phyloP scores from a whole-genome alignment of 2,113 vertebrate genomes.

The Calidris pygmaea region DNA sequence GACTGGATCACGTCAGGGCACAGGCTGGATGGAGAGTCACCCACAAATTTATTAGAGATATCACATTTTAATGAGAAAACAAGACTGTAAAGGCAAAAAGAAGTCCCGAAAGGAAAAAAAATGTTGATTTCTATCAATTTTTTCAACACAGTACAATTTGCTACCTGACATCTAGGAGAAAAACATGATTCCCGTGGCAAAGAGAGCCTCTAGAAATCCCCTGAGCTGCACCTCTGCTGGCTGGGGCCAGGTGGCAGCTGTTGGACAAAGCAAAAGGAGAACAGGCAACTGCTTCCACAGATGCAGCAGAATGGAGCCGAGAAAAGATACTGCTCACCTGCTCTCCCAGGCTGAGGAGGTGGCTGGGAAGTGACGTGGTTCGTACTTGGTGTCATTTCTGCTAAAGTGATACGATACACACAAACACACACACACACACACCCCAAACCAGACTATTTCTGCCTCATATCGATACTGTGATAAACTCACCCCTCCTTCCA shows the following conservation, averaged over 20 bases:
- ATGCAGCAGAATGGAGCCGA: rapidly evolving
- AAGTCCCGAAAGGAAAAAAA: rapidly evolving
- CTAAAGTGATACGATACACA: not conserved
- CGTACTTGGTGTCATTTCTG: not conserved
- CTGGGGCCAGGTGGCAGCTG: not conserved
- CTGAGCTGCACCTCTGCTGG: too few species aligned
- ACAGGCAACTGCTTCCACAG: rapidly evolving
- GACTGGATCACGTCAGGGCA: not conserved
- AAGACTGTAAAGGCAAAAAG: not conserved
- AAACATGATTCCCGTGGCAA: not conserved
- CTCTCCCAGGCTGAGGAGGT: not conserved
- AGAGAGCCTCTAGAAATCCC: not conserved
- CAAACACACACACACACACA: not conserved
- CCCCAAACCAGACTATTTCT: not conserved
- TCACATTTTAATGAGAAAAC: not conserved
- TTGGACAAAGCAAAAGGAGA: not conserved
- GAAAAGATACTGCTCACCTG: not conserved
- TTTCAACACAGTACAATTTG: not conserved
- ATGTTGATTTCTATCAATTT: not conserved
- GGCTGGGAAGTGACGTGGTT: not conserved
- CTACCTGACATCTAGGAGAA: not conserved
- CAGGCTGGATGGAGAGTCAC: not conserved
- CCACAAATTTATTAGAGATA: not conserved
- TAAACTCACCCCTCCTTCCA: not conserved
- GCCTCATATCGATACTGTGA: rapidly evolving